Conservation (phyloP, 2,797 vertebrate species). For the Margarornis squamiger region DNA sequence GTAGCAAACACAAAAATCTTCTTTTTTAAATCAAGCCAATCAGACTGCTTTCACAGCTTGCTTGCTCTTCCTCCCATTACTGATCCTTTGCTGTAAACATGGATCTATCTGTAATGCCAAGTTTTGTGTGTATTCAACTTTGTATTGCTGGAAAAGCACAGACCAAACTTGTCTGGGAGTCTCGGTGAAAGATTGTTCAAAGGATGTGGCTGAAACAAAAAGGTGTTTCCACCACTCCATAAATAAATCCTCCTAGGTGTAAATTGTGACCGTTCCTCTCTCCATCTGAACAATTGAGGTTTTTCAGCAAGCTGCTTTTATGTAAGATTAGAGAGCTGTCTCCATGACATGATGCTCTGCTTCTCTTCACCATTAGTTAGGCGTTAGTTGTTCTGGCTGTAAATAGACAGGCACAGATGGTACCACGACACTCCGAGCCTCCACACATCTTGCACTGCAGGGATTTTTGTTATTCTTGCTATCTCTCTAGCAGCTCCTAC, state of each 20-base stretch:
- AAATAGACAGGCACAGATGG: slow-evolving; percentile 72
- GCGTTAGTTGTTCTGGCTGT: slow-evolving; percentile 67
- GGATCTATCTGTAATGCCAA: background rate
- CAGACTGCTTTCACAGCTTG: background rate
- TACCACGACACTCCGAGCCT: slow-evolving; percentile 50
- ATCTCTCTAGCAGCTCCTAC: slow-evolving; percentile 59
- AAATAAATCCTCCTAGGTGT: background rate
- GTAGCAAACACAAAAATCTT: background rate
- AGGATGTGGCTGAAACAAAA: background rate
- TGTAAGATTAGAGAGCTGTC: slow-evolving; percentile 47
- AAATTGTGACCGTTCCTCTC: background rate
- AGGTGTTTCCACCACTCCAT: background rate
- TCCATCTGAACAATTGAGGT: background rate
- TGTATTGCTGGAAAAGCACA: background rate
- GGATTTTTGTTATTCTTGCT: slow-evolving; percentile 65
- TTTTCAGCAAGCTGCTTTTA: slow-evolving; percentile 43
- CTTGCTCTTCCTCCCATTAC: background rate
- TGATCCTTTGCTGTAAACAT: background rate
- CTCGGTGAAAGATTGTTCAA: background rate
- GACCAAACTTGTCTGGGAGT: background rate
- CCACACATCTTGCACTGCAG: slow-evolving; percentile 58
- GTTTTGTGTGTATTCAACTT: background rate
- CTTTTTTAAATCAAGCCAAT: background rate
- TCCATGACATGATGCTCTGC: slow-evolving; percentile 54
- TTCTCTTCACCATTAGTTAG: slow-evolving; percentile 59